Base-by-base conservation (phyloP, 2,888 invertebrate species). In the Nipponacmea schrenckii region DNA sequence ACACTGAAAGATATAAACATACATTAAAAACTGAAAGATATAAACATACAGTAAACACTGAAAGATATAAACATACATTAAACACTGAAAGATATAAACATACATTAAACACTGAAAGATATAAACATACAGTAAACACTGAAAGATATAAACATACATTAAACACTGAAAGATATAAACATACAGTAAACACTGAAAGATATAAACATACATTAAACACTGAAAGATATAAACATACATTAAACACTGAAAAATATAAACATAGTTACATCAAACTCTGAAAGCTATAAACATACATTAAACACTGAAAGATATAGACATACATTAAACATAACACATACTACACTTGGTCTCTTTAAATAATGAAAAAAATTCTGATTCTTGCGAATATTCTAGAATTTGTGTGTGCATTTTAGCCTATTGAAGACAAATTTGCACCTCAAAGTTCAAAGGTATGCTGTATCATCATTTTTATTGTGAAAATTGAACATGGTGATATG, bases 251-350 rank as follows among this genome's bases (percentile, higher is more conserved):
- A n/a, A n/a, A n/a, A n/a, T n/a, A n/a, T n/a, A n/a, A n/a, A n/a
- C n/a, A n/a, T 15, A 86, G 76, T 2, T 74, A 74, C 20, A 80
- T 79, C 27, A 86, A 69, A 68, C 77, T 74, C 84, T 85, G 75
- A 14, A 81, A 80, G n/a, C 62, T 63, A 69, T 26, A 27, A 48
- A 27, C 50, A 31, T 15, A 44, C 68, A 45, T n/a, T n/a, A n/a
- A n/a, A n/a, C n/a, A n/a, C n/a, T n/a, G n/a, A n/a, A n/a, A n/a
- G n/a, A n/a, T n/a, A n/a, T n/a, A 31, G 7, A 31, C 7, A 31
- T 4, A 31, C 7, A 31, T 31, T 4, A 31, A 4, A 31, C 31
- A 31, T 31, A 7, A 31, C 31, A 31, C 7, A 31, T n/a, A 31
- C 31, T 31, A 31, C 31, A 31, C 7, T 2, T 31, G 2, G 31